phyloP scores from a whole-genome alignment of 2,797 vertebrate species.

The Squalus acanthias region DNA sequence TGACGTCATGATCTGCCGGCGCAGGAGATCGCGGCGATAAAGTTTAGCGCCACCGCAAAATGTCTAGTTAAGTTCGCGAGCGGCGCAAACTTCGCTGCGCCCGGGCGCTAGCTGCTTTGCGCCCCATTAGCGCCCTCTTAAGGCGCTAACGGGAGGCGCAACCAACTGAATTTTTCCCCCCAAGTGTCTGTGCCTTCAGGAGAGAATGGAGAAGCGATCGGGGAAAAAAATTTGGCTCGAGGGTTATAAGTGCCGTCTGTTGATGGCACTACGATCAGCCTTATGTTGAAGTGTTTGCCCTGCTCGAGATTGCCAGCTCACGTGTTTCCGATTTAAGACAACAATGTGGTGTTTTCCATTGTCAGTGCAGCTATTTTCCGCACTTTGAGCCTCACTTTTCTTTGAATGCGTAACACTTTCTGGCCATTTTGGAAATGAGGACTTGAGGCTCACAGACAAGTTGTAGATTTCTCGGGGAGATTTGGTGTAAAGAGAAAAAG shows the following conservation, averaged over 20 bases:
- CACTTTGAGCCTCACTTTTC: background rate
- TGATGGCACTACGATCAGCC: background rate
- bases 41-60: too few relatives aligned
- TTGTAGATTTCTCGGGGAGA: background rate
- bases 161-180: too few relatives aligned
- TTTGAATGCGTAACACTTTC: background rate
- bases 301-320: background rate
- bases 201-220: background rate
- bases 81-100: too few relatives aligned
- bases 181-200: background rate
- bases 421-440: too few relatives aligned
- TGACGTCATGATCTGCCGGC: too few relatives aligned
- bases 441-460: too few relatives aligned
- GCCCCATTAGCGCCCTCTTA: too few relatives aligned
- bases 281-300: background rate
- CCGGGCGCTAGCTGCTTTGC: too few relatives aligned
- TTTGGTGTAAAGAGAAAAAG: background rate
- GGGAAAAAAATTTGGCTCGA: background rate
- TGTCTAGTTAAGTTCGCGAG: too few relatives aligned
- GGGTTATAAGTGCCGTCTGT: background rate
- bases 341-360: background rate
- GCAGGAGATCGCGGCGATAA: too few relatives aligned
- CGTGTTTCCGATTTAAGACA: background rate
- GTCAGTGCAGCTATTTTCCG: background rate
- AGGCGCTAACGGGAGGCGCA: too few relatives aligned